phyloP scores from a whole-genome alignment of 2,797 vertebrate genomes.

The Hipposideros larvatus region DNA sequence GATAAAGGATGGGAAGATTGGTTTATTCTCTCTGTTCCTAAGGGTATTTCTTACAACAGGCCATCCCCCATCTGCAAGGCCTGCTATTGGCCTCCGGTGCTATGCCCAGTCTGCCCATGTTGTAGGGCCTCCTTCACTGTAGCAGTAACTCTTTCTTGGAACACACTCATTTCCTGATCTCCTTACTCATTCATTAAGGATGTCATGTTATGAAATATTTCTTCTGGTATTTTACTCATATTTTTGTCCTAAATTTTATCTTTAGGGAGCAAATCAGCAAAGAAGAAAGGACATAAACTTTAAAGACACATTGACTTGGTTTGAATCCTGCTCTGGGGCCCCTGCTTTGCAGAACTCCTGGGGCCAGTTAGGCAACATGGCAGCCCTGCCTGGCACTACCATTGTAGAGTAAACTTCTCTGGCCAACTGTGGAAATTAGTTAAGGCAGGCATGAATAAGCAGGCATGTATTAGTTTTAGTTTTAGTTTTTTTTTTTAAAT shows the following conservation, averaged over 20 bases:
- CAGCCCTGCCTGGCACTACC: neutral
- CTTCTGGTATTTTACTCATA: conserved; percentile 18
- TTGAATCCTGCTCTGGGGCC: neutral
- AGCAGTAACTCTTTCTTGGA: neutral
- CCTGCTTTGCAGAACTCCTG: neutral
- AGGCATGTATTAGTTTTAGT: neutral
- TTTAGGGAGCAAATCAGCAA: neutral
- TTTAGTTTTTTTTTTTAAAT: no score
- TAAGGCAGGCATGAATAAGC: neutral
- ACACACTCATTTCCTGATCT: neutral
- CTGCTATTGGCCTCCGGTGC: neutral
- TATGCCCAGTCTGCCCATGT: neutral
- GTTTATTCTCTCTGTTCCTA: neutral
- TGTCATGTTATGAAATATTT: neutral
- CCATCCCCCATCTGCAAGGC: neutral
- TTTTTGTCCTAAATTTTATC: neutral
- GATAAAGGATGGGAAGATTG: neutral
- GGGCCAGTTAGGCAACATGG: neutral
- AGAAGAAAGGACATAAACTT: neutral
- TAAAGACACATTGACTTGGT: neutral
- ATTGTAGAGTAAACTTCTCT: neutral
- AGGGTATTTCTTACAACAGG: neutral
- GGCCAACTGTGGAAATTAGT: neutral
- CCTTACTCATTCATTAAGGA: conserved; percentile 24
- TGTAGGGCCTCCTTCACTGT: no score